These are phyloP conservation scores for Tanypteryx hageni DNA, from an alignment of 2,888 invertebrate species.

Conservation along the genomic window DNA sequence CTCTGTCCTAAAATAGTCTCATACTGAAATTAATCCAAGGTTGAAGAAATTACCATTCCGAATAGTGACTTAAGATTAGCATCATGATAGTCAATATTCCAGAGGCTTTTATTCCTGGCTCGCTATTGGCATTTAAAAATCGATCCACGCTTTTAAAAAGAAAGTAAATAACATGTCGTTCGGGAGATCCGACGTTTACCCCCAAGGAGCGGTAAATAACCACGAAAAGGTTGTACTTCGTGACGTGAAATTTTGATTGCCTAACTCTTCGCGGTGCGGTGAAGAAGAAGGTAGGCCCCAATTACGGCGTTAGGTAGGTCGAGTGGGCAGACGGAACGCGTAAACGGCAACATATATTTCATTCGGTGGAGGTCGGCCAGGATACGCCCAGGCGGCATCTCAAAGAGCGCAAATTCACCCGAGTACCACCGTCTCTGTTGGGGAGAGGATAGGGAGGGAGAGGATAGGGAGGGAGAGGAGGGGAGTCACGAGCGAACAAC, in stretches of 20 bases:
- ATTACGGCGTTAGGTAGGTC: conserved; percentile 61
- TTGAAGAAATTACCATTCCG: too few relatives aligned
- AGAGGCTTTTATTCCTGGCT: neutral
- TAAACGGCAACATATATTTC: conserved; percentile 61
- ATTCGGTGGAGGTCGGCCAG: conserved; percentile 60
- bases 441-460: neutral
- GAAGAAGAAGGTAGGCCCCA: conserved; percentile 14
- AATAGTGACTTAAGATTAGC: too few relatives aligned
- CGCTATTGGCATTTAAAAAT: conserved; percentile 1
- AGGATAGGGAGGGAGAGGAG: neutral
- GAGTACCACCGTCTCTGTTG: conserved; percentile 37
- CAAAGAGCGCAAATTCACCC: conserved; percentile 56
- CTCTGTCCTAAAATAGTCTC: too few relatives aligned
- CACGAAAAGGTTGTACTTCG: conserved; percentile 23
- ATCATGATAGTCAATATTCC: too few relatives aligned
- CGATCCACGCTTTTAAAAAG: neutral
- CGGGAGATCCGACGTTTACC: neutral
- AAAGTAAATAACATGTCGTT: neutral
- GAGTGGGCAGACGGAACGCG: conserved; percentile 59
- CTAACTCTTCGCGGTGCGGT: conserved; percentile 8
- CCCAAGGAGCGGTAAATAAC: neutral
- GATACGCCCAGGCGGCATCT: conserved; percentile 61
- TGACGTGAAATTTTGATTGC: conserved; percentile 63
- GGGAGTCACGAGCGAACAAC: conserved; percentile 59
- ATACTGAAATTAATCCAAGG: too few relatives aligned